A percentile compares a stretch with the other conserved stretches of the same genome.
phyloP scores from a whole-genome alignment of 2,888 invertebrate species.

The Allacma fusca region DNA sequence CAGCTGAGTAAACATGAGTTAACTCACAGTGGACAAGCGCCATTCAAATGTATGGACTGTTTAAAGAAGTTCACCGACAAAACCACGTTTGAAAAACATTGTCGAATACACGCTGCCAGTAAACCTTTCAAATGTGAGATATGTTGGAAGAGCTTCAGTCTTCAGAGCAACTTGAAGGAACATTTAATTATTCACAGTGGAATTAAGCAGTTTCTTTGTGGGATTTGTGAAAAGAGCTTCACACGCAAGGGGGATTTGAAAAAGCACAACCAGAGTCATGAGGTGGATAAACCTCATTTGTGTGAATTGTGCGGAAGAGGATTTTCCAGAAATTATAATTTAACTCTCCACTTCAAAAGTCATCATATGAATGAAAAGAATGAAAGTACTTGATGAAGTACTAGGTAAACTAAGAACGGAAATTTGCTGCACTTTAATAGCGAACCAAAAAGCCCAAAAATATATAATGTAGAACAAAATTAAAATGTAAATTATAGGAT shows the following conservation, averaged over 20 bases:
- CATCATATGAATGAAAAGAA: constrained; percentile 1
- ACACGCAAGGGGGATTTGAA: constrained; percentile 25
- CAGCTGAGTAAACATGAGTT: neutral
- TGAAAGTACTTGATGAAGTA: too few species aligned
- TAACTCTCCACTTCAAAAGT: constrained; percentile 16
- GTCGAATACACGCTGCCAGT: neutral
- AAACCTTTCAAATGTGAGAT: constrained; percentile 21
- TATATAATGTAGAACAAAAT: too few species aligned
- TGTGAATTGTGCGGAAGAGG: constrained; percentile 19
- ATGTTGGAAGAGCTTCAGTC: constrained; percentile 17
- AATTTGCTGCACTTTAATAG: too few species aligned
- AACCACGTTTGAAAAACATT: neutral
- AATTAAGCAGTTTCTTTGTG: constrained; percentile 9
- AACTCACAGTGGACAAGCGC: neutral
- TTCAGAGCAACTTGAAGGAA: constrained; percentile 16
- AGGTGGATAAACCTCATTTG: constrained; percentile 17
- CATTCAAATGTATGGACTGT: neutral
- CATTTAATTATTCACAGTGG: constrained; percentile 19
- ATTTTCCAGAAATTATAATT: constrained; percentile 16
- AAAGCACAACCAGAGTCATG: constrained; percentile 31
- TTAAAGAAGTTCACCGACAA: neutral
- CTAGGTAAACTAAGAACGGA: too few species aligned
- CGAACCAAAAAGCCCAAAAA: too few species aligned
- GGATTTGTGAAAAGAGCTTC: constrained; percentile 17
- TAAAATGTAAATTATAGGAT: too few species aligned